Evolutionary conservation across 2,888 invertebrate species (phyloP).

Genomic region (Eurytoma adleriae): DNA sequence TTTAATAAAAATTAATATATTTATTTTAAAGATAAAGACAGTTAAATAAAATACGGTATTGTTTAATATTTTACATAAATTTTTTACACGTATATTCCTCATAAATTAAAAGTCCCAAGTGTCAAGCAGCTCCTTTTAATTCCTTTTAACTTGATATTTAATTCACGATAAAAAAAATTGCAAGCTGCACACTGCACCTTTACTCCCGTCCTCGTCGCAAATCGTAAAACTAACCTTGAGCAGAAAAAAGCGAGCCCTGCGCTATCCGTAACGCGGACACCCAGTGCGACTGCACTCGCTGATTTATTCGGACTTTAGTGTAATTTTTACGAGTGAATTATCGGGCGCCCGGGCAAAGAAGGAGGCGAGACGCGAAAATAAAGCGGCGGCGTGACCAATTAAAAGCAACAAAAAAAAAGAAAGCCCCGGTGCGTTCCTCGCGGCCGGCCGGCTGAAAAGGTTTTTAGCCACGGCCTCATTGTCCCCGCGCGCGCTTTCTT

Average conservation of each 20-base stretch:
- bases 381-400: conserved; percentile 33
- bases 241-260: too few species aligned
- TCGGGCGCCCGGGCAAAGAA: not conserved
- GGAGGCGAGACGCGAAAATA: not conserved
- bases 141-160: not conserved
- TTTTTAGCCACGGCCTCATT: not conserved
- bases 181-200: too few species aligned
- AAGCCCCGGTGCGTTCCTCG: not conserved
- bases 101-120: too few species aligned
- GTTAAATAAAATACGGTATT: too few species aligned
- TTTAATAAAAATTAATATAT: too few species aligned
- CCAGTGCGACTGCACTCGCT: not conserved
- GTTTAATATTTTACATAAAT: too few species aligned
- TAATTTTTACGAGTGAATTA: conserved; percentile 39
- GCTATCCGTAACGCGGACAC: too few species aligned
- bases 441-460: not conserved
- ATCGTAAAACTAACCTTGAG: too few species aligned
- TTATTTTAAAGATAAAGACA: too few species aligned
- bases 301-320: conserved; percentile 34
- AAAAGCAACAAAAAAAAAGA: conserved; percentile 16
- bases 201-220: too few species aligned
- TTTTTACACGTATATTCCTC: not conserved
- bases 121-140: too few species aligned
- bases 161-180: not conserved
- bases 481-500: not conserved